phyloP scores from a whole-genome alignment of 2,113 vertebrate genomes.

The Sardina pilchardus region DNA sequence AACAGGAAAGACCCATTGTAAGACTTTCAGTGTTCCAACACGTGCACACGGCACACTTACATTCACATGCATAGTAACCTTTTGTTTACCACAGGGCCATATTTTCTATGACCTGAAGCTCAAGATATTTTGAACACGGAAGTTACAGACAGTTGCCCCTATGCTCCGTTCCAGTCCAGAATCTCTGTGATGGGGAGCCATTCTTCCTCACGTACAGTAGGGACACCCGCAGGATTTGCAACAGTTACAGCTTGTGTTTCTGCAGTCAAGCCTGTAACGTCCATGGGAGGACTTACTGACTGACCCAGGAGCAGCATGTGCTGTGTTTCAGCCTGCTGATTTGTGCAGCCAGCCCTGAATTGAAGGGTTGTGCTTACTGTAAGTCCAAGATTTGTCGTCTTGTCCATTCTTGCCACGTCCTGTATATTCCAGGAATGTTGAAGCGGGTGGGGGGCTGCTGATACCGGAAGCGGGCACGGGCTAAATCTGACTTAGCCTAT shows the following conservation, averaged over 20 bases:
- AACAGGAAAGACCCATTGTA: background rate
- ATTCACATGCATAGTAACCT: background rate
- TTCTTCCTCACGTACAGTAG: background rate
- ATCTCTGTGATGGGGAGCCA: background rate
- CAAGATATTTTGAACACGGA: background rate
- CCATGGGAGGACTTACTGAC: background rate
- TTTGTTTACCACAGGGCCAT: background rate
- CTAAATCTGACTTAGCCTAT: constrained; percentile 13
- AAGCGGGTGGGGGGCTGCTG: background rate
- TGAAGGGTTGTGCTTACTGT: background rate
- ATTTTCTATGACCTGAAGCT: background rate
- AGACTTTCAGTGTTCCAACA: background rate
- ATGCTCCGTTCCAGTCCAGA: background rate
- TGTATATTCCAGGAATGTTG: constrained; percentile 5
- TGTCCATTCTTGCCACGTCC: background rate
- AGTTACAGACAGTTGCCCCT: background rate
- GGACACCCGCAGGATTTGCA: background rate
- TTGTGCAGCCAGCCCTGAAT: background rate
- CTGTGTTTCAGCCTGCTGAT: background rate
- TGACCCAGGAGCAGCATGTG: background rate
- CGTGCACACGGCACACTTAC: background rate
- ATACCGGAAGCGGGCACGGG: background rate
- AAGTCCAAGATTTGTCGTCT: constrained; percentile 16
- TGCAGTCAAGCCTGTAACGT: background rate
- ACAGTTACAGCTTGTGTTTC: background rate